A percentile compares a stretch with the other conserved stretches of the same genome.
These are phyloP conservation scores for Drosophila atroscutellata DNA, from an alignment of 2,888 invertebrate species.

Conservation along the genomic window DNA sequence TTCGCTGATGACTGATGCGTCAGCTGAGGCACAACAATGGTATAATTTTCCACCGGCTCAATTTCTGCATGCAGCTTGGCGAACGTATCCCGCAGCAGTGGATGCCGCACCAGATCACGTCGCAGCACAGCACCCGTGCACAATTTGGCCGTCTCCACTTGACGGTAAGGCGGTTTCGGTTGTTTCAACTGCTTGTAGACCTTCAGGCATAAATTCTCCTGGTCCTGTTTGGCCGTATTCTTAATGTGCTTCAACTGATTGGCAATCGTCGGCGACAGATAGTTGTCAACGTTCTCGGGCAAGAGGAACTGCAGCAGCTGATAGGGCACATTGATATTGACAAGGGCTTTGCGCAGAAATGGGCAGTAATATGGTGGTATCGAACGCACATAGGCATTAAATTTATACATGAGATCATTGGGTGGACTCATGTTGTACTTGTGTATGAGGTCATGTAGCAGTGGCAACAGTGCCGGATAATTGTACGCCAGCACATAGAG, in stretches of 20 bases:
- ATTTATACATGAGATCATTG: slow-evolving; percentile 95
- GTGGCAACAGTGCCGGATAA: slow-evolving; percentile 96
- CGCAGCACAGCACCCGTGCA: slow-evolving; percentile 90
- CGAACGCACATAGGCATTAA: slow-evolving; percentile 97
- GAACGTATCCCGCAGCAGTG: slow-evolving; percentile 92
- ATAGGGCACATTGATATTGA: slow-evolving; percentile 95
- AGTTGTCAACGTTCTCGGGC: slow-evolving; percentile 96
- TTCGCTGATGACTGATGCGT: slow-evolving; percentile 87
- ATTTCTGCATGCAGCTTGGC: slow-evolving; percentile 93
- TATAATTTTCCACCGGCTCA: slow-evolving; percentile 93
- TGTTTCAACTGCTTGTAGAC: slow-evolving; percentile 85
- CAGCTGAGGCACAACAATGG: slow-evolving; percentile 89
- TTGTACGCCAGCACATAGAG: slow-evolving; percentile 99
- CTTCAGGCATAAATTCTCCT: slow-evolving; percentile 92
- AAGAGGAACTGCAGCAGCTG: slow-evolving; percentile 93
- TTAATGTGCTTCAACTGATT: slow-evolving; percentile 98
- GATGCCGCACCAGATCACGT: slow-evolving; percentile 93
- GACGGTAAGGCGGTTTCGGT: slow-evolving; percentile 86
- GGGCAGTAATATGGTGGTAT: slow-evolving; percentile 97
- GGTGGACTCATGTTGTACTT: slow-evolving; percentile 96
- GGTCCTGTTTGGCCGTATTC: slow-evolving; percentile 96
- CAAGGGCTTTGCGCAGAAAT: slow-evolving; percentile 95
- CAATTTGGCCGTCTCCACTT: slow-evolving; percentile 91
- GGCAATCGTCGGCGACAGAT: slow-evolving; percentile 95
- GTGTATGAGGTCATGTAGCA: slow-evolving; percentile 97